Percentiles rank a stretch among this genome's conserved stretches.
Conservation (phyloP, 2,797 vertebrate species). For the Erpetoichthys calabaricus region DNA sequence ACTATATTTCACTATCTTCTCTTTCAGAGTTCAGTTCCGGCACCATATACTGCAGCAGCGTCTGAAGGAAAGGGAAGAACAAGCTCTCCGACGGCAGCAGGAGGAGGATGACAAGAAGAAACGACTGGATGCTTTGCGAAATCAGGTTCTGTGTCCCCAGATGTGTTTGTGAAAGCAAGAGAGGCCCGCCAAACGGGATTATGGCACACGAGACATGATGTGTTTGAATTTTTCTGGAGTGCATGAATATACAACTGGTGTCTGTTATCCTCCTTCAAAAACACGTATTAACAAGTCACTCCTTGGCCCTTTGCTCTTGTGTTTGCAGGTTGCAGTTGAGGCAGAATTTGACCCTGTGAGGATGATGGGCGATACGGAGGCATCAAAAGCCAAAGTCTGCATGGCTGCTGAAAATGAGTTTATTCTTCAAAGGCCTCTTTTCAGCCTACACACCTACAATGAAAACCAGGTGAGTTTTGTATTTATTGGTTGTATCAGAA, state of each 20-base stretch:
- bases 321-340: conserved; percentile 56
- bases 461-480: conserved; percentile 63
- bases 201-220: too few species aligned
- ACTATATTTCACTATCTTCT: background rate
- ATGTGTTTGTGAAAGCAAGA: too few species aligned
- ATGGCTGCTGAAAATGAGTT: conserved; percentile 38
- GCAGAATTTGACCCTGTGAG: conserved; percentile 64
- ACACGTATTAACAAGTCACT: too few species aligned
- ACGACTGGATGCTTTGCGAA: conserved; percentile 59
- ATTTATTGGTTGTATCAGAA: too few species aligned
- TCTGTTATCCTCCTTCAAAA: too few species aligned
- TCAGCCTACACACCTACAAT: conserved; percentile 68
- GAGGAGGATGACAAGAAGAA: conserved; percentile 44
- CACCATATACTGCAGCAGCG: conserved; percentile 42
- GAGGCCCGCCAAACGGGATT: too few species aligned
- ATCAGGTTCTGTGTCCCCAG: conserved; percentile 53
- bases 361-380: conserved; percentile 67
- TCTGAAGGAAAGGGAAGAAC: conserved; percentile 42
- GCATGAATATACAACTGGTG: too few species aligned
- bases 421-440: conserved; percentile 70
- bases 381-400: conserved; percentile 51
- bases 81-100: conserved; percentile 36
- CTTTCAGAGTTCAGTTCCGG: conserved; percentile 63
- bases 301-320: too few species aligned
- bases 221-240: too few species aligned